Conservation (phyloP, 2,797 vertebrate genomes). For the Graptemys geographica region DNA sequence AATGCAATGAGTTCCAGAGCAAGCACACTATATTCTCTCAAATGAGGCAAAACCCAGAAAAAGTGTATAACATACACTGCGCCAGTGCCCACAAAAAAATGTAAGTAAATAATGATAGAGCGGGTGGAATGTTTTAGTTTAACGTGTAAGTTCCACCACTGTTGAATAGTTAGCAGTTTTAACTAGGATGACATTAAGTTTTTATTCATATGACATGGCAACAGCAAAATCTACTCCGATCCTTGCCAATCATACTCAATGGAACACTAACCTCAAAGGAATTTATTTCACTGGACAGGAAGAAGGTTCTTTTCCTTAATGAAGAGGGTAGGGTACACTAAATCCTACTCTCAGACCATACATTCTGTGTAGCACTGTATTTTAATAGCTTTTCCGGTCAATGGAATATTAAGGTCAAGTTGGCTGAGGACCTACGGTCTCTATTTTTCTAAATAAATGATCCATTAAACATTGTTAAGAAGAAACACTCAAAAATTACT, state of each 20-base stretch:
- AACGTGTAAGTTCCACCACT: neutral
- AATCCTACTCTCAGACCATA: neutral
- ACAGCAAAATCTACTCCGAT: neutral
- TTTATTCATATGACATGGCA: neutral
- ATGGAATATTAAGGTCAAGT: neutral
- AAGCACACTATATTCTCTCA: neutral
- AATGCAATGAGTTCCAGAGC: neutral
- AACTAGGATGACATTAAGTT: constrained; percentile 21
- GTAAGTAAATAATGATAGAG: neutral
- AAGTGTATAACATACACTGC: neutral
- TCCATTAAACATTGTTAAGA: constrained; percentile 30
- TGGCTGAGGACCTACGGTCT: neutral
- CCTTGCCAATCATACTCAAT: neutral
- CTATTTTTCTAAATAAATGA: constrained; percentile 59
- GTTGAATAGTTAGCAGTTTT: neutral
- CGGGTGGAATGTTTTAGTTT: neutral
- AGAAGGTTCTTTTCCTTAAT: constrained; percentile 5
- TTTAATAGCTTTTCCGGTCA: constrained; percentile 21
- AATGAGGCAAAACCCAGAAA: neutral
- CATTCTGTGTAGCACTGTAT: neutral
- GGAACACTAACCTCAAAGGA: constrained; percentile 5
- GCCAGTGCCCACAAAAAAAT: neutral
- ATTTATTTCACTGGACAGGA: neutral
- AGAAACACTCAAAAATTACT: neutral
- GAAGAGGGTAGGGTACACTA: neutral